A percentile compares a stretch with the other conserved stretches of the same genome.
Conservation (phyloP, 1,140 invertebrate species). For the Saccostrea cuccullata region DNA sequence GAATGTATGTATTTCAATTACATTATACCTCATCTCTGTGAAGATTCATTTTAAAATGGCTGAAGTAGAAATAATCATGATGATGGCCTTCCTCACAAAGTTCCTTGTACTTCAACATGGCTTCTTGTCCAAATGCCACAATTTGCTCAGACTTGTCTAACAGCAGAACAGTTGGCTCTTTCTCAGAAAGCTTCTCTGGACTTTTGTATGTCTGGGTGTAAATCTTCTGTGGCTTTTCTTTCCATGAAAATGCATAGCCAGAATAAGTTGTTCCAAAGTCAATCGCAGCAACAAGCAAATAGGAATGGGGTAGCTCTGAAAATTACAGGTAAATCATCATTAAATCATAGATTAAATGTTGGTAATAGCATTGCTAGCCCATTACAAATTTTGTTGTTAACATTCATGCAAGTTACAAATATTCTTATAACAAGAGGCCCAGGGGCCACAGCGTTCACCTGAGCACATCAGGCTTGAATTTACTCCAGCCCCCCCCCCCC, state of each 20-base stretch:
- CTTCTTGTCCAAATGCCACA: neutral
- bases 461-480: too few species aligned
- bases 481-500: too few species aligned
- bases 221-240: neutral
- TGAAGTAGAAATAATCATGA: constrained; percentile 20
- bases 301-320: neutral
- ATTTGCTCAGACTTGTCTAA: neutral
- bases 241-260: constrained; percentile 19
- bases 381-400: too few species aligned
- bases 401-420: too few species aligned
- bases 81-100: neutral
- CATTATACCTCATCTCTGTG: constrained; percentile 6
- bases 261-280: constrained; percentile 24
- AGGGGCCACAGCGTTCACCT: too few species aligned
- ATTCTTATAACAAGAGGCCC: too few species aligned
- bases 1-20: neutral
- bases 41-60: constrained; percentile 17
- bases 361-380: too few species aligned
- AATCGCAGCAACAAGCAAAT: constrained; percentile 19
- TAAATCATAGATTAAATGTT: too few species aligned
- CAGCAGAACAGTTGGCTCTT: constrained; percentile 3
- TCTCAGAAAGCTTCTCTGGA: constrained; percentile 4
- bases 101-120: neutral
- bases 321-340: neutral
- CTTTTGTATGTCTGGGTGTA: neutral